phyloP scores from a whole-genome alignment of 2,113 vertebrate genomes.

The Elephantulus edwardii region DNA sequence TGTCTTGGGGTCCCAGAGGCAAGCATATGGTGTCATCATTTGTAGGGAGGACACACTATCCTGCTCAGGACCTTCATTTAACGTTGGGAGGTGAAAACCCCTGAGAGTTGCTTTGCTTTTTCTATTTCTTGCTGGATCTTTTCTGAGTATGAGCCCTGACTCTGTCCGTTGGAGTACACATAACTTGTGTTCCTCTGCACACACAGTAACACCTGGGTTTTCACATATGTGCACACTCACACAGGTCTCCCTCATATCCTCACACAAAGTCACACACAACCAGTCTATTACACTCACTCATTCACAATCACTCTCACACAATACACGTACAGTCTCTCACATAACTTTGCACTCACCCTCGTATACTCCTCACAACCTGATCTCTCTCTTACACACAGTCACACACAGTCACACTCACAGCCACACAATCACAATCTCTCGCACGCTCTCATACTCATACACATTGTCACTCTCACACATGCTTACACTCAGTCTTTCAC shows the following conservation, averaged over 20 bases:
- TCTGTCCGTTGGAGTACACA: neutral
- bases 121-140: neutral
- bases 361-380: too few relatives aligned
- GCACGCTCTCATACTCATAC: neutral
- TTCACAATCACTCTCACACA: too few relatives aligned
- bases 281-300: too few relatives aligned
- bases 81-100: fast-evolving
- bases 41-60: too few relatives aligned
- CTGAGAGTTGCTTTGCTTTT: neutral
- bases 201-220: neutral
- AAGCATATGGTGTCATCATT: neutral
- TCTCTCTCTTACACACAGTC: too few relatives aligned
- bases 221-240: neutral
- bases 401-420: neutral
- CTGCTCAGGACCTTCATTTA: neutral
- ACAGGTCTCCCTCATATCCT: too few relatives aligned
- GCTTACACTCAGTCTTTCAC: neutral
- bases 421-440: neutral
- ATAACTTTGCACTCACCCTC: too few relatives aligned
- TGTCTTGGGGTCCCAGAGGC: neutral
- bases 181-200: fast-evolving
- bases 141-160: neutral
- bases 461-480: neutral
- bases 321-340: too few relatives aligned
- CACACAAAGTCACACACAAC: too few relatives aligned